Base-by-base conservation (phyloP, 2,113 vertebrate species). In the Lichenostomus cassidix region DNA sequence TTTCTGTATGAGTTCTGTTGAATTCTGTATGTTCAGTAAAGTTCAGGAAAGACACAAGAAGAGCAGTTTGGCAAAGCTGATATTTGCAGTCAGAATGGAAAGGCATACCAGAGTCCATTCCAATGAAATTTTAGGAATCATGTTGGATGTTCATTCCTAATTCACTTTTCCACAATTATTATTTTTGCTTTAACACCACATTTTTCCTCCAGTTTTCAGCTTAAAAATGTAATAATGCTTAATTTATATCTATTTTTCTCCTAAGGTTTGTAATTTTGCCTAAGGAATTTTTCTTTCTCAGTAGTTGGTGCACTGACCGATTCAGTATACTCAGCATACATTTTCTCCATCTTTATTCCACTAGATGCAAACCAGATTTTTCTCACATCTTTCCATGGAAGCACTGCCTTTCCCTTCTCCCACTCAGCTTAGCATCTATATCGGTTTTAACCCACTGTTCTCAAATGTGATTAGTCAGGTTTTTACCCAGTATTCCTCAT, bases 381-480 rank as follows among this genome's bases (percentile, higher is more conserved):
- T 81, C 41, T 81, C 17, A 41, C 23, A 15, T 63, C n/a, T 14
- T 71, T 75, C 37, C 4, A 8, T 0, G 22, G 37, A 8, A 67
- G 6, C 33, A 37, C 8, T 29, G 44, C 2, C 13, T 60, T 80
- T 80, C 6, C 10, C 6, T 60, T 56, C n/a, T 59, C 13, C 35
- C 39, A 10, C 37, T 75, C 50, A 69, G 3, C 8, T 47, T 33
- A 56, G 24, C 9, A 37, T 4, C 19, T 20, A 4, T 5, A 6
- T 15, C 4, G 23, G 27, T 74, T 81, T 81, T 69, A 89, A 84
- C 6, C 20, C 28, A 46, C 5, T 8, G 4, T 15, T 65, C 20
- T 63, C 23, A 82, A 46, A 82, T 1, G 10, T 2, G 28, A 33
- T 28, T 0, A 0, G 5, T 41, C 50, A 67, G 22, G 7, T 41